Base-by-base conservation (phyloP, 2,113 vertebrate genomes). In the Chiloscyllium plagiosum region DNA sequence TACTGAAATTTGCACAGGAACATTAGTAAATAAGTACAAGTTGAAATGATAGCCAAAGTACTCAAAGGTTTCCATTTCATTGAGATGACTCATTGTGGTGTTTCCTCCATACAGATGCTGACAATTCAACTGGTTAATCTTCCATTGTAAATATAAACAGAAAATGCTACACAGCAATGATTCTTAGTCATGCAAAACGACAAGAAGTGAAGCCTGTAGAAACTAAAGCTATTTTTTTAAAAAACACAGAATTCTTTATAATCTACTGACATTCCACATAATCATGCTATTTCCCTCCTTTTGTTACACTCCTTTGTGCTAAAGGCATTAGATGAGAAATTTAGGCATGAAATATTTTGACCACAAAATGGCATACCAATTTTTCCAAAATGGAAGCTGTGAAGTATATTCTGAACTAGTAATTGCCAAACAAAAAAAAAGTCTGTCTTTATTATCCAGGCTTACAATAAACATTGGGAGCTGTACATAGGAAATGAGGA, bases 61-160 rank as follows among this genome's bases (percentile, higher is more conserved):
- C 22, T 66, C 33, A 2, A 47, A 33, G 69, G 94, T 95, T 95
- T 95, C 42, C 26, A 52, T 76, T 76, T 95, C 68, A 95, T 52
- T 95, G 22, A 76, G 52, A 72, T 95, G 69, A 95, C 8, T 76
- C 69, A 70, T 95, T 61, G 37, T 72, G n/a, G 69, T 26, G 24
- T 76, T 93, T 95, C 42, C 42, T 72, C 93, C 72, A 19, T 95
- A 29, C 69, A 72, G 12, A 69, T 95, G 94, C 69, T 50, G 69
- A 93, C 33, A 93, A 93, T 93, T 93, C 29, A 37, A 8, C 61
- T 37, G 33, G 61, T 65, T 93, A 65, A 68, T 37, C 61, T 37
- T 66, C 61, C 89, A 66, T 93, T 93, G 89, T 93, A 66, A 93
- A 93, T 66, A 93, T 66, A 93, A 93, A 61, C 65, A 93, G 89